Base-by-base conservation (phyloP, 2,113 vertebrate genomes). In the Nycticebus coucang region DNA sequence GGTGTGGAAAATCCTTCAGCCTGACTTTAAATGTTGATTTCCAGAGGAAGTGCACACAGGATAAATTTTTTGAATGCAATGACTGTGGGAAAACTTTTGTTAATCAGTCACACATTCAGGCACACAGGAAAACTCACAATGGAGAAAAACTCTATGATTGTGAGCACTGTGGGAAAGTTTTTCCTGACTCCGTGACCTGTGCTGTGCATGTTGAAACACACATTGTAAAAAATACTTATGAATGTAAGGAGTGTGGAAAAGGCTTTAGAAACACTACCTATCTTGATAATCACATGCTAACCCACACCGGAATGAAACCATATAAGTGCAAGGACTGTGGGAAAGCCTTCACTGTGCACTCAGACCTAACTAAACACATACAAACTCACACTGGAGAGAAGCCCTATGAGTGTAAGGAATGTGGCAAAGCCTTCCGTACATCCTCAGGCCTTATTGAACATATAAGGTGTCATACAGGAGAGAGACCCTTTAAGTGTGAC, bases 371-470 rank as follows among this genome's bases (percentile, higher is more conserved):
- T 77, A 15, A 50, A 77, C 74, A 77, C 18, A 45, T 50, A 30
- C 72, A 62, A 18, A 86, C 91, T 68, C 91, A 93, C 82, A 93
- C 72, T 22, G 91, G 91, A 33, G 96, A 97, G 77, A 97, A 91
- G 50, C 97, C 97, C 24, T 96, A 96, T 30, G 87, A 82, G 37
- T 97, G 97, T 50, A 74, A 71, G 30, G 97, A 96, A 35, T 97
- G 97, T 68, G 92, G 96, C 17, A 97, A 93, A 80, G 71, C 86
- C 35, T 97, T 77, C 28, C 0, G 15, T 77, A 50, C 74, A 30
- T 77, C 74, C 4, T 28, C 74, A 77, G 74, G 82, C 22, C 93
- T 97, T 66, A 35, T 53, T 59, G 53, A 78, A 30, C 90, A 96
- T 79, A 53, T 82, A 57, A 74, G 33, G 72, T 92, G 64, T 24